Conservation (phyloP, 2,113 vertebrate genomes). For the Glaucidium brasilianum region DNA sequence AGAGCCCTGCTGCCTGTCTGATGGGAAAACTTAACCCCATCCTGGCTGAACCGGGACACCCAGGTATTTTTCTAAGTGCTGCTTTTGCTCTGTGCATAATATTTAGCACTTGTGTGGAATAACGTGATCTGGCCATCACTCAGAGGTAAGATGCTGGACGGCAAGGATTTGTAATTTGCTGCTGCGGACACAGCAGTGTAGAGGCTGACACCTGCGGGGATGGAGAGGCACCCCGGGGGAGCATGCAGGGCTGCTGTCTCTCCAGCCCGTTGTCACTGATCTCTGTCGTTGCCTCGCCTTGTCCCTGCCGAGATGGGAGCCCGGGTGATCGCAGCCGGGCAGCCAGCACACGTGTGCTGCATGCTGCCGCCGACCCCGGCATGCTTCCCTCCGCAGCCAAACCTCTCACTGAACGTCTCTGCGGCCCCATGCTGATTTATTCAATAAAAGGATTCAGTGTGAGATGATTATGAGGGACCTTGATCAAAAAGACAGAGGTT, state of each 20-base stretch:
- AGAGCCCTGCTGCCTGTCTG: too few species aligned
- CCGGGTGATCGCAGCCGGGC: not conserved
- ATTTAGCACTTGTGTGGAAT: not conserved
- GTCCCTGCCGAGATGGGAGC: not conserved
- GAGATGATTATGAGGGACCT: not conserved
- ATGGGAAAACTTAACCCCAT: too few species aligned
- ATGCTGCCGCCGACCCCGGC: rapidly evolving
- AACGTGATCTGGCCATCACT: not conserved
- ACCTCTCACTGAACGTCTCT: not conserved
- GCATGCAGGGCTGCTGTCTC: not conserved
- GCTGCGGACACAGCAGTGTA: too few species aligned
- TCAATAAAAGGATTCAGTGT: not conserved
- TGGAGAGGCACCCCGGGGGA: not conserved
- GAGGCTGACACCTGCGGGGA: not conserved
- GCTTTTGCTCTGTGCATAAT: not conserved
- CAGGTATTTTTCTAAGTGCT: not conserved
- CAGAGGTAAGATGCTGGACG: not conserved
- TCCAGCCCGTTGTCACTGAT: not conserved
- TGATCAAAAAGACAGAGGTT: not conserved
- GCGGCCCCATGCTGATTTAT: not conserved
- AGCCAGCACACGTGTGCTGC: rapidly evolving
- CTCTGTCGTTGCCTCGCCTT: not conserved
- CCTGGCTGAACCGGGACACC: too few species aligned
- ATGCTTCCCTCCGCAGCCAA: not conserved
- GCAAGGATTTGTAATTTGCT: not conserved